Conservation (phyloP, 2,113 vertebrate genomes). For the Uria lomvia region DNA sequence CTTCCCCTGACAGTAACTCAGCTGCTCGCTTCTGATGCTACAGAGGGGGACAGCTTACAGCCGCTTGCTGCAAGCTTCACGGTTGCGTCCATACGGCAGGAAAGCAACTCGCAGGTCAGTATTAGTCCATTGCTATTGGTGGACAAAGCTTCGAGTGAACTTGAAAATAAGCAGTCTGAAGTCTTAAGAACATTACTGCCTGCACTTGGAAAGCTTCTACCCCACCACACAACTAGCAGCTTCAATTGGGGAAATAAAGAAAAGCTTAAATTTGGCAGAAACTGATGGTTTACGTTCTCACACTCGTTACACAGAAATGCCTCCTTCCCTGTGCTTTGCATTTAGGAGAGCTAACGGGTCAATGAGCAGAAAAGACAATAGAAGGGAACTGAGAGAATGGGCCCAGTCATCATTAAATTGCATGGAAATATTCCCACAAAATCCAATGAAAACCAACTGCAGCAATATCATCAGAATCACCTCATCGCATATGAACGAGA, state of each 20-base stretch:
- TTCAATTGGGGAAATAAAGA: conserved; percentile 21
- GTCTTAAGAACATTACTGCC: not conserved
- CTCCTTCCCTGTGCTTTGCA: not conserved
- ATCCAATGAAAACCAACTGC: not conserved
- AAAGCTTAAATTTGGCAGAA: conserved; percentile 45
- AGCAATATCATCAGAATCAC: not conserved
- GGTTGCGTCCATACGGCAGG: not conserved
- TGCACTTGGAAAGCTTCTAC: conserved; percentile 35
- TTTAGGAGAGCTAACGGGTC: not conserved
- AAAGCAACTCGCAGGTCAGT: not conserved
- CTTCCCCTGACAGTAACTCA: not conserved
- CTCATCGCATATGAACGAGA: not conserved
- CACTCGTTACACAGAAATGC: not conserved
- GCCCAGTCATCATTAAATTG: not conserved
- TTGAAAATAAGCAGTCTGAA: not conserved
- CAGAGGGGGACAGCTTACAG: not conserved
- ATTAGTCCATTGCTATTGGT: not conserved
- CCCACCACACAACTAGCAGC: not conserved
- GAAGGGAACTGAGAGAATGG: not conserved
- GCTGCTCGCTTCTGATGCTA: not conserved
- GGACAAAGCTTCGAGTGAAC: not conserved
- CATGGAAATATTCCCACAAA: conserved; percentile 22
- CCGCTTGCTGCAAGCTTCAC: not conserved
- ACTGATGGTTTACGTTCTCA: conserved; percentile 18
- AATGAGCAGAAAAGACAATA: conserved; percentile 29